These are phyloP conservation scores for Mormoops blainvillei DNA, from an alignment of 2,113 vertebrate species.

Conservation along the genomic window DNA sequence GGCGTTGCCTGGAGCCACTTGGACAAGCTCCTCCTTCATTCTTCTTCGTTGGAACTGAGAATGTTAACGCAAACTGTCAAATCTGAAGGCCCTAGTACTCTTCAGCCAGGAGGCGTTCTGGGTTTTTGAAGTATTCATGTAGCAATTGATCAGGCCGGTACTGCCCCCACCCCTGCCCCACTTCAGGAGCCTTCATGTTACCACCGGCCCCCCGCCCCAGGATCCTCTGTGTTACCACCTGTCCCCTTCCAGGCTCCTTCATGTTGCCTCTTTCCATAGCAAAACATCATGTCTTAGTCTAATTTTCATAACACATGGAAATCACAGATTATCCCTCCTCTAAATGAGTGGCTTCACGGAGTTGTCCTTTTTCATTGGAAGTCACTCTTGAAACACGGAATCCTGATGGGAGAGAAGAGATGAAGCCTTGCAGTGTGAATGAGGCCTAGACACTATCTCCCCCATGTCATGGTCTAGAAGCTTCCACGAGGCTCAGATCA, in stretches of 20 bases:
- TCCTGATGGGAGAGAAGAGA: background rate
- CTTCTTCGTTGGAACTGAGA: background rate
- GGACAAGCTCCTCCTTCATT: background rate
- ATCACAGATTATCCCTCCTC: background rate
- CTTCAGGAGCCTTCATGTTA: too few relatives aligned
- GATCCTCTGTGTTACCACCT: too few relatives aligned
- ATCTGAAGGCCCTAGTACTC: background rate
- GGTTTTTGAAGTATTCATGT: too few relatives aligned
- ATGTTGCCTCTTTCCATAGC: background rate
- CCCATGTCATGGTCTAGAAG: background rate
- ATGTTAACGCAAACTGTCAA: background rate
- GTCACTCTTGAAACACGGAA: background rate
- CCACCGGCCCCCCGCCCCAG: background rate
- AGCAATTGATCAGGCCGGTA: background rate
- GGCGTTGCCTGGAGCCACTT: background rate
- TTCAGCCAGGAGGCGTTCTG: background rate
- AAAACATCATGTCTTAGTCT: background rate
- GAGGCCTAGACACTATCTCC: background rate
- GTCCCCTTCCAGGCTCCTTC: background rate
- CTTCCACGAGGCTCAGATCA: background rate
- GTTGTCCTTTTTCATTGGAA: background rate
- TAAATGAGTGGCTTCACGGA: background rate
- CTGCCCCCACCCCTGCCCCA: too few relatives aligned
- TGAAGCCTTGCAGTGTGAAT: background rate
- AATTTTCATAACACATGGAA: background rate